phyloP scores from a whole-genome alignment of 2,113 vertebrate genomes.

The Ciconia boyciana region DNA sequence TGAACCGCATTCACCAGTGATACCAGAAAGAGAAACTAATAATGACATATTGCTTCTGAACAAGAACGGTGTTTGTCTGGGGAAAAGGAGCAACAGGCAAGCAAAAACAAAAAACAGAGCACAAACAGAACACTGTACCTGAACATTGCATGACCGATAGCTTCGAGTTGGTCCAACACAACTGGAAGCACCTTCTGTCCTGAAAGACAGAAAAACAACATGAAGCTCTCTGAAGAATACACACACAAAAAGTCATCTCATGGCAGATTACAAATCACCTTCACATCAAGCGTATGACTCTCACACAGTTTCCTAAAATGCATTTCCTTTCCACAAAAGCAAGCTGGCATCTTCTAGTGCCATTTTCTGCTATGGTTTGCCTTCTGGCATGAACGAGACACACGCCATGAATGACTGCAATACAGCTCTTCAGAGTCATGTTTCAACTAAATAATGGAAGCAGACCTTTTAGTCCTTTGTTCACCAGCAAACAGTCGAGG shows the following conservation, averaged over 20 bases:
- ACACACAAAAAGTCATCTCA: neutral
- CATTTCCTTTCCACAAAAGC: neutral
- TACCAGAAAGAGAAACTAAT: neutral
- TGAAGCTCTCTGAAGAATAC: neutral
- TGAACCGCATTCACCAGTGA: neutral
- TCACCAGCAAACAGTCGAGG: neutral
- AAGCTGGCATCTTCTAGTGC: neutral
- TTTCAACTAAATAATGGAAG: neutral
- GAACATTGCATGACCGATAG: conserved; percentile 83
- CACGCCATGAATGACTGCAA: neutral
- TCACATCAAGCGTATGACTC: neutral
- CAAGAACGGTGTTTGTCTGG: neutral
- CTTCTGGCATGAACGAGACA: neutral
- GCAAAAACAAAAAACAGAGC: neutral
- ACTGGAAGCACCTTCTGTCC: conserved; percentile 83
- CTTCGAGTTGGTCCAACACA: conserved; percentile 86
- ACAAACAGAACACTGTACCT: conserved; percentile 73
- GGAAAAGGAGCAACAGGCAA: neutral
- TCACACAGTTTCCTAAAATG: neutral
- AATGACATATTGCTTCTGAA: neutral
- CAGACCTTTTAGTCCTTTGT: neutral
- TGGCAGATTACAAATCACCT: neutral
- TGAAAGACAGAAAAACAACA: conserved; percentile 43
- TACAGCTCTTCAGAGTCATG: neutral
- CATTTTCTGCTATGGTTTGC: neutral